A percentile compares a stretch with the other conserved stretches of the same genome.
These are phyloP conservation scores for Physocephala rufipes DNA, from an alignment of 2,888 invertebrate genomes.

Conservation along the genomic window DNA sequence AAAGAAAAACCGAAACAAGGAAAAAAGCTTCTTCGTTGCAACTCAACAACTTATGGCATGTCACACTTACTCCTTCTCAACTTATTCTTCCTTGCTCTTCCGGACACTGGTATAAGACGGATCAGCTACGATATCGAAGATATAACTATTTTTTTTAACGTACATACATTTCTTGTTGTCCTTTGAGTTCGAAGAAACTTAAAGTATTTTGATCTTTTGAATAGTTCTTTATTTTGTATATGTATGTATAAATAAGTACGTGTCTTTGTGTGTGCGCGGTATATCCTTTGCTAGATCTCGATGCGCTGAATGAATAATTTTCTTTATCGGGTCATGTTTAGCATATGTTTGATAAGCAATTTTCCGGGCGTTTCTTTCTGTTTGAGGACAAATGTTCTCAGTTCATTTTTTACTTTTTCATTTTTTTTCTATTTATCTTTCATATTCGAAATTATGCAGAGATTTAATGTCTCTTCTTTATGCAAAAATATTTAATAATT, in stretches of 20 bases:
- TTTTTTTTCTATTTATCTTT: not conserved
- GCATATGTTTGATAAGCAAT: constrained; percentile 27
- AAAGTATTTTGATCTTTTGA: not conserved
- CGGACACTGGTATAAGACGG: not conserved
- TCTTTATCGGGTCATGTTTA: constrained; percentile 28
- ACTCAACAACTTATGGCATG: too few species aligned
- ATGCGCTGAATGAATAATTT: constrained; percentile 29
- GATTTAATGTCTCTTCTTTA: not conserved
- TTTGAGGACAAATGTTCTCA: not conserved
- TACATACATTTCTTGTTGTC: not conserved
- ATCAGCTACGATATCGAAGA: constrained; percentile 6
- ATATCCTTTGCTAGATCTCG: not conserved
- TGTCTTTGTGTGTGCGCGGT: not conserved
- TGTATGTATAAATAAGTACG: too few species aligned
- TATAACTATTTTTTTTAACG: not conserved
- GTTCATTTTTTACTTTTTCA: not conserved
- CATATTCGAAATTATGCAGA: not conserved
- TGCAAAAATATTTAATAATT: not conserved
- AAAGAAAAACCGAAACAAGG: not conserved
- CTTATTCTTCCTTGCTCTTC: too few species aligned
- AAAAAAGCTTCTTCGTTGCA: too few species aligned
- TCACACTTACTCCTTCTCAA: too few species aligned
- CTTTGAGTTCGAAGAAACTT: constrained; percentile 17
- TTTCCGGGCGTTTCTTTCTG: constrained; percentile 6
- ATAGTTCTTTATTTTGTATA: not conserved